These are phyloP conservation scores for Holothuria scabra DNA, from an alignment of 53 echinoderm and acorn worm species.

Conservation along the genomic window DNA sequence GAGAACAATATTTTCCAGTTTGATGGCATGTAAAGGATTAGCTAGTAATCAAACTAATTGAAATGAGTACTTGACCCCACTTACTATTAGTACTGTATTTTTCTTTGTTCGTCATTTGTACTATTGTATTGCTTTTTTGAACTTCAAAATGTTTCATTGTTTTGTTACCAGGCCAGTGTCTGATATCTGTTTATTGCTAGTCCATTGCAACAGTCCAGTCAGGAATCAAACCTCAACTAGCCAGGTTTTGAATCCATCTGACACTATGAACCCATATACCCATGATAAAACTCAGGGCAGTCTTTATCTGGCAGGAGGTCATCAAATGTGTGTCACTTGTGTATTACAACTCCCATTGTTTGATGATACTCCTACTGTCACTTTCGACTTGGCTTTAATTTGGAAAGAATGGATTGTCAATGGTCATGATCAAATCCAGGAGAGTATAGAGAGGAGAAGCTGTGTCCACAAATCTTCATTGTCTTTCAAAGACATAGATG, in stretches of 20 bases:
- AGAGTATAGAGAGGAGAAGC: not conserved
- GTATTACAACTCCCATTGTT: conserved; percentile 2
- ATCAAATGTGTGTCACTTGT: not conserved
- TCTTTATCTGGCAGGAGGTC: not conserved
- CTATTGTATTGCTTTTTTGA: too few species aligned
- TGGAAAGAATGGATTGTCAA: not conserved
- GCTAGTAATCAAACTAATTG: too few species aligned
- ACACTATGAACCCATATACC: not conserved
- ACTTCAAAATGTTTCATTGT: not conserved
- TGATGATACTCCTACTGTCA: not conserved
- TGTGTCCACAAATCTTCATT: conserved; percentile 13
- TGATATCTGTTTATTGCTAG: conserved; percentile 1
- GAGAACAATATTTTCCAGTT: too few species aligned
- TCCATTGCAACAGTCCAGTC: not conserved
- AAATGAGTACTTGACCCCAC: too few species aligned
- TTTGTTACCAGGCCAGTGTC: not conserved
- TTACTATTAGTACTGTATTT: too few species aligned
- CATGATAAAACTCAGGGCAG: not conserved
- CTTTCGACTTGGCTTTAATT: not conserved
- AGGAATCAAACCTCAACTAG: not conserved
- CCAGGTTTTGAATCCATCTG: conserved; percentile 8
- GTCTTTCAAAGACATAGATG: conserved; percentile 7
- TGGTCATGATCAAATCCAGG: not conserved
- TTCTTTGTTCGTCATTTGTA: too few species aligned
- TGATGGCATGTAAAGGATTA: too few species aligned